phyloP scores from a whole-genome alignment of 92 coral and sea anemone genomes.

The Umimayanthus kanabou region DNA sequence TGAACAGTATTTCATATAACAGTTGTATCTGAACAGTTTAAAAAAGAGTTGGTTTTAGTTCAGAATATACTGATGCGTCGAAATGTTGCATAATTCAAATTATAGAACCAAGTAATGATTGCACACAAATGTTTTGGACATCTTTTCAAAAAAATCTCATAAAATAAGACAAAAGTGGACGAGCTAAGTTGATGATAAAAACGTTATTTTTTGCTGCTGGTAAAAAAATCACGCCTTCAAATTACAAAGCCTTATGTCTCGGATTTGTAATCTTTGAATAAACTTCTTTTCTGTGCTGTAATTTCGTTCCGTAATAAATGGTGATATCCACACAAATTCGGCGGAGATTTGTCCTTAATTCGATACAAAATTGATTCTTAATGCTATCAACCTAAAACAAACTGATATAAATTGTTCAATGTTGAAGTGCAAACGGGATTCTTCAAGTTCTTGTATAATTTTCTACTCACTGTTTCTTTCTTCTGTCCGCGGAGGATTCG shows the following conservation, averaged over 20 bases:
- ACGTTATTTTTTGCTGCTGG: too few species aligned
- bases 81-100: too few species aligned
- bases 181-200: not conserved
- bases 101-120: too few species aligned
- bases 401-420: not conserved
- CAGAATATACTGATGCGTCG: too few species aligned
- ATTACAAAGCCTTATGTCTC: not conserved
- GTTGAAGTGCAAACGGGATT: not conserved
- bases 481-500: not conserved
- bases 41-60: too few species aligned
- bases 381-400: not conserved
- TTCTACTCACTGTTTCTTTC: not conserved
- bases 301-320: not conserved
- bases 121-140: too few species aligned
- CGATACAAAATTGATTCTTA: not conserved
- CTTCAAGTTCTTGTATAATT: not conserved
- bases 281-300: not conserved
- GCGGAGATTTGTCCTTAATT: not conserved
- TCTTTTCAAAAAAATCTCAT: not conserved
- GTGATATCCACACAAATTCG: not conserved
- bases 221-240: not conserved
- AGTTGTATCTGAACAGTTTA: too few species aligned
- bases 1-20: too few species aligned
- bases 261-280: too few species aligned
- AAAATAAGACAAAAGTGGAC: not conserved